A percentile compares a stretch with the other conserved stretches of the same genome.
These are phyloP conservation scores for Venturia canescens DNA, from an alignment of 1,140 invertebrate species.

Conservation along the genomic window DNA sequence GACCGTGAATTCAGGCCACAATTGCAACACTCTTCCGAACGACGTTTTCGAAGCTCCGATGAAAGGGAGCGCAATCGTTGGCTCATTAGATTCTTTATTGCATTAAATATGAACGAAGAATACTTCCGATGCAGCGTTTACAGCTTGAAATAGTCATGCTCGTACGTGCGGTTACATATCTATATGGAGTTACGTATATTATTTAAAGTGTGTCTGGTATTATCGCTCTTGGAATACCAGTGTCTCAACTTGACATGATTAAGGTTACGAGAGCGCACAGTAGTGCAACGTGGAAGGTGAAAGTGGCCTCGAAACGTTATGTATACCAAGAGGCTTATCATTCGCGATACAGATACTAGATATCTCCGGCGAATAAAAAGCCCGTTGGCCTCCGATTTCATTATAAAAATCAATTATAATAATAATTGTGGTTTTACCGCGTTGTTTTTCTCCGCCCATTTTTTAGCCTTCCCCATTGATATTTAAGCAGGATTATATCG, in stretches of 20 bases:
- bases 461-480: background rate
- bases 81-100: no score
- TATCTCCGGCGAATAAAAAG: background rate
- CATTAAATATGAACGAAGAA: no score
- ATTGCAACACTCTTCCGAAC: no score
- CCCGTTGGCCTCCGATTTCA: slow-evolving; percentile 37
- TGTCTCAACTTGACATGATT: slow-evolving; percentile 43
- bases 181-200: slow-evolving; percentile 14
- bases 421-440: background rate
- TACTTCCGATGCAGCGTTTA: no score
- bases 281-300: slow-evolving; percentile 39
- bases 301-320: slow-evolving; percentile 43
- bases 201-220: slow-evolving; percentile 1
- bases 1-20: no score
- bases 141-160: no score
- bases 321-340: slow-evolving; percentile 36
- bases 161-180: background rate
- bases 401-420: slow-evolving; percentile 16
- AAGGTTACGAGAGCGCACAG: slow-evolving; percentile 31
- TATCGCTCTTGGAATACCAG: slow-evolving; percentile 42
- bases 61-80: no score
- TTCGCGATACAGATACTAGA: background rate
- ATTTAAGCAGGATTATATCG: background rate
- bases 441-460: background rate
- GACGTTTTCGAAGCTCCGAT: no score